phyloP scores from a whole-genome alignment of 2,113 vertebrate species.

The Pachycephala philippinensis region DNA sequence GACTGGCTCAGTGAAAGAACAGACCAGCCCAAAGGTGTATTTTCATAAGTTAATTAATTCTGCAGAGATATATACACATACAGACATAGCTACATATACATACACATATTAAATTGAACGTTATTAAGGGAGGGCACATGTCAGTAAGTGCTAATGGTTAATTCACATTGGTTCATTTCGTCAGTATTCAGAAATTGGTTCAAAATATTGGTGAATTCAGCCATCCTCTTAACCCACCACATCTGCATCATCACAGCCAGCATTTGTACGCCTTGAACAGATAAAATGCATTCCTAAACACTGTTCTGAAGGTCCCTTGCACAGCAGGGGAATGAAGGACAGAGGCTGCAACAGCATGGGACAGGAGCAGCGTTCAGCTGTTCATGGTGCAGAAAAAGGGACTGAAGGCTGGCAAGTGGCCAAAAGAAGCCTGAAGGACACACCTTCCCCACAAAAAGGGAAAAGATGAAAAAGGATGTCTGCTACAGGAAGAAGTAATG shows the following conservation, averaged over 20 bases:
- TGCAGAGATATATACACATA: background rate
- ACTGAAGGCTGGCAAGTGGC: background rate
- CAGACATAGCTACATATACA: background rate
- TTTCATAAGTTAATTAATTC: background rate
- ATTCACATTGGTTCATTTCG: background rate
- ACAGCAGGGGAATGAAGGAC: background rate
- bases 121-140: background rate
- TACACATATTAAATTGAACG: accelerated
- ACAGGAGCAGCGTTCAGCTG: background rate
- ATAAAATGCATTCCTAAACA: background rate
- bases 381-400: background rate
- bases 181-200: background rate
- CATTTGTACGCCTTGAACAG: background rate
- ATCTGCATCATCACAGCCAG: background rate
- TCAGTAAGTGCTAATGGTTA: background rate
- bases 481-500: background rate
- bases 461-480: background rate
- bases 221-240: background rate
- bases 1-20: background rate
- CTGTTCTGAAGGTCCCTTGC: background rate
- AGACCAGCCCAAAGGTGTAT: background rate
- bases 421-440: background rate
- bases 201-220: background rate
- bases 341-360: background rate
- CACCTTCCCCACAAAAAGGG: background rate